These are phyloP conservation scores for Vombatus ursinus DNA, from an alignment of 2,113 vertebrate species.

Conservation along the genomic window DNA sequence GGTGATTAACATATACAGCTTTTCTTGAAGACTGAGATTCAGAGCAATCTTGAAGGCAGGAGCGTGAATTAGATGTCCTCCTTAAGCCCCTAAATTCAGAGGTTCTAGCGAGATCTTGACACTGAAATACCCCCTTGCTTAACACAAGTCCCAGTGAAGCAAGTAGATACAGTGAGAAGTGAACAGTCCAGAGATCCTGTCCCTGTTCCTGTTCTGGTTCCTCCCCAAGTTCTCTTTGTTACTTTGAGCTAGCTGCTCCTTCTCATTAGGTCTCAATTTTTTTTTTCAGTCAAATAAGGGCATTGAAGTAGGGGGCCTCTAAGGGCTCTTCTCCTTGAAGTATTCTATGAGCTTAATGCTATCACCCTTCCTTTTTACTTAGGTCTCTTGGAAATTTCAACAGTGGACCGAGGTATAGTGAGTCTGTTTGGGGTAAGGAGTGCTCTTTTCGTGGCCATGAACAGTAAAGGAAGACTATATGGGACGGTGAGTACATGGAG, in stretches of 20 bases:
- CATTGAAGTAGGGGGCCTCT: neutral
- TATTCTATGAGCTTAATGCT: neutral
- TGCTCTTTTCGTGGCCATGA: slow-evolving; percentile 94
- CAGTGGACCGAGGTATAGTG: slow-evolving; percentile 95
- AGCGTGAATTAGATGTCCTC: neutral
- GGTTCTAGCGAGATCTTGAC: neutral
- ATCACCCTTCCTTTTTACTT: slow-evolving; percentile 66
- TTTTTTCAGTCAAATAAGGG: neutral
- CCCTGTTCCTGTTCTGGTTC: neutral
- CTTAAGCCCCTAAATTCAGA: neutral
- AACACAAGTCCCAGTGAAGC: neutral
- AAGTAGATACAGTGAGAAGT: neutral
- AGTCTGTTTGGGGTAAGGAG: slow-evolving; percentile 94
- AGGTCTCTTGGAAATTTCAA: slow-evolving; percentile 97
- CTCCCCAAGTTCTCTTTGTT: neutral
- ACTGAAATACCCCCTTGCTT: no score
- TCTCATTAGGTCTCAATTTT: neutral
- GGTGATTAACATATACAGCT: neutral
- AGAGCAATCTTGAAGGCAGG: neutral
- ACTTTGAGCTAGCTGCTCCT: neutral
- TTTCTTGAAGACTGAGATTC: neutral
- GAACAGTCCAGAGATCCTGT: neutral
- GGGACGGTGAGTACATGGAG: slow-evolving; percentile 90
- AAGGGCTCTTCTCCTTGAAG: neutral
- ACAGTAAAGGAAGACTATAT: slow-evolving; percentile 92